Base-by-base conservation (phyloP, 2,888 invertebrate genomes). In the Rhagium mordax region DNA sequence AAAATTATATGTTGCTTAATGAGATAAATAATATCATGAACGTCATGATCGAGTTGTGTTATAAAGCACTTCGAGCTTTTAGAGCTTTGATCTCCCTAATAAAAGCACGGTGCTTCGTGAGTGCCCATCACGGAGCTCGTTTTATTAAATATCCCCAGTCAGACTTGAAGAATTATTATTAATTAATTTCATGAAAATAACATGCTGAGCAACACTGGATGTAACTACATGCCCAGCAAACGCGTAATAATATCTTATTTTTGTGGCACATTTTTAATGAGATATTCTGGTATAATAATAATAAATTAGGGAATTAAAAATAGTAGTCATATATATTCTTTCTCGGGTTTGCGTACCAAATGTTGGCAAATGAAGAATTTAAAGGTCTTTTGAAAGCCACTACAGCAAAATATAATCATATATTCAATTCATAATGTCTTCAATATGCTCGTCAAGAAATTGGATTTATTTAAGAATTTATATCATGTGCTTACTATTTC, bases 91-190 rank as follows among this genome's bases (percentile, higher is more conserved):
- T 41, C n/a, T 41, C n/a, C n/a, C 41, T n/a, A 41, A 41, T 41
- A 41, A 41, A 33, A 41, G 41, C 5, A 41, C 41, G 41, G 10
- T 55, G n/a, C 4, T 24, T 55, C 55, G 55, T 55, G 55, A 55
- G 55, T 24, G 24, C n/a, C 55, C 55, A 24, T 55, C 55, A 55
- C 55, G 55, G 7, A 20, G 55, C n/a, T 24, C 55, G 27, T 55
- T 55, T 55, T 55, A 55, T 55, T 55, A 55, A 55, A 55, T n/a
- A 55, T 24, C 27, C 15, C 24, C 53, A 21, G 55, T 27, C 55
- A 24, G 10, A 55, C n/a, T 27, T 27, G 27, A 55, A 24, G 55
- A 55, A 55, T 55, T 55, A 55, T 55, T 55, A 24, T 55, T 55
- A 55, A 55, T 55, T 55, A 55, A 55, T 55, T 55, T 55, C 2